Conservation (phyloP, 37 sponge, comb jelly and placozoan genomes). For the Diacarnus erythraeanus region DNA sequence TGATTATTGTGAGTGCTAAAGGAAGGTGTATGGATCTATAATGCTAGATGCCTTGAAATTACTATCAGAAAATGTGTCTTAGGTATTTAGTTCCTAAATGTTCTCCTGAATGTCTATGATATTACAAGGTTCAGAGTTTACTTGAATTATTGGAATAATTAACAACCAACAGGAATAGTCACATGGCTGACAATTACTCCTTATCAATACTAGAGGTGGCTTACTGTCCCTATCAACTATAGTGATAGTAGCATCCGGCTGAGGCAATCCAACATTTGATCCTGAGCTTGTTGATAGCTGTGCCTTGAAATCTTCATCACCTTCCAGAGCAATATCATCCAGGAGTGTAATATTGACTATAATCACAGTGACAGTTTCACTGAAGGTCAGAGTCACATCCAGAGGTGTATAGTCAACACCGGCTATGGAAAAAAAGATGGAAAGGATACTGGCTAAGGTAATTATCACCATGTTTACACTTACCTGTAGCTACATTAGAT, state of each 20-base stretch:
- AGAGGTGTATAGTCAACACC: not conserved
- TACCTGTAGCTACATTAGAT: not conserved
- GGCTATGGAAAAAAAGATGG: not conserved
- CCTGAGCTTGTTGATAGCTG: not conserved
- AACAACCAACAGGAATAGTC: no score
- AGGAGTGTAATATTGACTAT: not conserved
- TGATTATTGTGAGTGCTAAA: no score
- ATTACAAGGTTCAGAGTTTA: no score
- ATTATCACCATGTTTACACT: not conserved
- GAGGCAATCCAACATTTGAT: no score
- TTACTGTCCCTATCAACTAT: conserved; percentile 11
- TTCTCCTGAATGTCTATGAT: no score
- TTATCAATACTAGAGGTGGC: no score
- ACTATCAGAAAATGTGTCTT: no score
- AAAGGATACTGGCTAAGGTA: not conserved
- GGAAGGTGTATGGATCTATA: no score
- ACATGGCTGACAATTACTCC: no score
- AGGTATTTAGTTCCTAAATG: no score
- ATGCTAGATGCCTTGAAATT: no score
- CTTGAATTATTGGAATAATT: no score
- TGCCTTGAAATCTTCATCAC: not conserved
- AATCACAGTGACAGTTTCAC: not conserved
- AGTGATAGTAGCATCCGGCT: not conserved
- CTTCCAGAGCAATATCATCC: not conserved
- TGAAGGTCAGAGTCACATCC: not conserved